Base-by-base conservation (phyloP, 2,888 invertebrate genomes). In the Chymomyza procnemis region DNA sequence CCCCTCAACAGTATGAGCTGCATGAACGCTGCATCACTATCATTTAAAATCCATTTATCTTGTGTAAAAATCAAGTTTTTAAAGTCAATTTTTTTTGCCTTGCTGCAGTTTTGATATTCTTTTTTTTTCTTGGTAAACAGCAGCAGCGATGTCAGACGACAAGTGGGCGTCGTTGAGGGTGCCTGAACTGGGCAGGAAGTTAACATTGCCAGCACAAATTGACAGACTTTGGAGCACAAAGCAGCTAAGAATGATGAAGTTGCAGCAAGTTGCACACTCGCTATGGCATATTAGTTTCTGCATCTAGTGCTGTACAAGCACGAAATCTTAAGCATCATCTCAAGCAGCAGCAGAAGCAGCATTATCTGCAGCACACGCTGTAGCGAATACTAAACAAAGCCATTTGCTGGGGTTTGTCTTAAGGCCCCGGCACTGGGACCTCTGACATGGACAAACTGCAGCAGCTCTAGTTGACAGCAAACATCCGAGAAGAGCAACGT, bases 31-130 rank as follows among this genome's bases (percentile, higher is more conserved):
- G 18, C 8, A n/a, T 19, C 19, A 50, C 26, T 30, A 19, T 54
- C 56, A 63, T 63, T 63, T 56, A 57, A 47, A 63, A 63, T 48
- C 47, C 56, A 63, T 63, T 63, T 47, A 63, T 63, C 56, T 63
- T 63, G 4, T 16, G 56, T 12, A 56, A 47, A 50, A 50, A 50
- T 16, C 56, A 56, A 47, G 63, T 48, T 63, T 63, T 56, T 56
- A 48, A 22, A 63, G 52, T 21, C 19, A 19, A 41, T 61, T 26
- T 48, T 21, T 55, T 22, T 19, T 19, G 26, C 50, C 14, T n/a
- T 57, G 26, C 16, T 21, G 22, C 26, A 41, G 9, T 41, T 41
- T 41, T 6, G 4, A 4, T 1, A 6, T 12, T 50, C 6, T 9
- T 50, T 16, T 50, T 5, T 19, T 48, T 19, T 50, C 4, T 50